Base-by-base conservation (phyloP, 2,797 vertebrate genomes). In the Poeciliopsis infans region DNA sequence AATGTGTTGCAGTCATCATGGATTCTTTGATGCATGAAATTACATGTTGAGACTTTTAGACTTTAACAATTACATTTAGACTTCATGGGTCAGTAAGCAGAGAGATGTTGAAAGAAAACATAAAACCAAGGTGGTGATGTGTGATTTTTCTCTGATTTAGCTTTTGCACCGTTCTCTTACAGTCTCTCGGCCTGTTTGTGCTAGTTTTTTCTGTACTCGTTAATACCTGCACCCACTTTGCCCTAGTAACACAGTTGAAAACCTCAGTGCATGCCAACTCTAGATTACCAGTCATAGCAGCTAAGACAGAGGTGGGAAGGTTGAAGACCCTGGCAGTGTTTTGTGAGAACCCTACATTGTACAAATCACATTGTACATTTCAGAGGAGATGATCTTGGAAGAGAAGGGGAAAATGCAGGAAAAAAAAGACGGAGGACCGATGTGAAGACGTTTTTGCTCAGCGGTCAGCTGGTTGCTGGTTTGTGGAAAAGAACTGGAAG, bases 221-320 rank as follows among this genome's bases (percentile, higher is more conserved):
- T 84, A 91, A 92, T 89, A 70, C 88, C 66, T 15, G 84, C 85
- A 79, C 78, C 82, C 86, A 86, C 88, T 89, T 90, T 92, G 85
- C 74, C 88, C 91, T 87, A 89, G 87, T 91, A 93, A 88, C 91
- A 91, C 89, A 87, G 83, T 89, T 92, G 87, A 89, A 92, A 89
- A 82, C 81, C 75, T 36, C 71, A 4, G 49, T 82, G 70, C 83
- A 71, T 71, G 90, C 89, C 89, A 88, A 73, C 79, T 72, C 71
- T 76, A 87, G 89, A 93, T 94, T 92, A 91, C 55, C 85, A 86
- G 79, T 79, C 86, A 76, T 75, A 46, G 79, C 82, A 46, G 74
- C 81, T 2, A 64, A 82, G 80, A 87, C 81, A 74, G 73, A 79
- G 72, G 78, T 74, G 51, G 87, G 80, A 45, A 80, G 79, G 78